Evolutionary conservation across 2,888 invertebrate species (phyloP).

Genomic region (Spodoptera exigua): DNA sequence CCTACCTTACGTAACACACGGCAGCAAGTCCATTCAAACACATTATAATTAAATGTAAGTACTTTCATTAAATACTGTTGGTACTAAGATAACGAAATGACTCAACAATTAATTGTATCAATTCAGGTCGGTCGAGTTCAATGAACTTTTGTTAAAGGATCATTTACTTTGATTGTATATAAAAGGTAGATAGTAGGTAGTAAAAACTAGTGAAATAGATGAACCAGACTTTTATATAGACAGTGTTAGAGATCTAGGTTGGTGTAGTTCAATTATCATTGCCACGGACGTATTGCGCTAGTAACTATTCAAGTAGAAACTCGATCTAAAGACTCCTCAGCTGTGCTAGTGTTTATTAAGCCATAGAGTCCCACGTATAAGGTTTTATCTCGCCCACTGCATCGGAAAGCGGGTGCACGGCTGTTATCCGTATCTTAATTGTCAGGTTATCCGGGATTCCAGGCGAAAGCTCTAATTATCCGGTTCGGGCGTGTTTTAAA

Average conservation of each 20-base stretch:
- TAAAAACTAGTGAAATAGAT: too few species aligned
- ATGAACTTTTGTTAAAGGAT: constrained; percentile 22
- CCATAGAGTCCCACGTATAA: constrained; percentile 44
- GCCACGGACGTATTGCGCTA: constrained; percentile 12
- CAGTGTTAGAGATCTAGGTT: not conserved
- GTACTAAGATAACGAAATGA: constrained; percentile 37
- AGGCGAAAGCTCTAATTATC: constrained; percentile 58
- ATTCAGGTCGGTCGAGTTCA: constrained; percentile 19
- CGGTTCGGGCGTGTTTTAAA: constrained; percentile 54
- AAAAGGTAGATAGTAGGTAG: constrained; percentile 4
- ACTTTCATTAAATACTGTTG: constrained; percentile 25
- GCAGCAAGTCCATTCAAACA: constrained; percentile 26
- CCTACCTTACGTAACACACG: constrained; percentile 23
- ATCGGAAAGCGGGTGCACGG: constrained; percentile 54
- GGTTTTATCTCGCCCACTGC: constrained; percentile 56
- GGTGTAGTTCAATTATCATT: not conserved
- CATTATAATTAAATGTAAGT: constrained; percentile 40
- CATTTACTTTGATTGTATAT: constrained; percentile 9
- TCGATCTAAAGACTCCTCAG: constrained; percentile 22
- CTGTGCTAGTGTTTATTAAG: constrained; percentile 30
- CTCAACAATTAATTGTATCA: constrained; percentile 19
- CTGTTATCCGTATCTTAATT: constrained; percentile 62
- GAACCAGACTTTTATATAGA: too few species aligned
- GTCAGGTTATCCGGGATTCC: constrained; percentile 55
- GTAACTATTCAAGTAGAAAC: constrained; percentile 14